phyloP scores from a whole-genome alignment of 2,888 invertebrate genomes.

The Vesta saturnalis region DNA sequence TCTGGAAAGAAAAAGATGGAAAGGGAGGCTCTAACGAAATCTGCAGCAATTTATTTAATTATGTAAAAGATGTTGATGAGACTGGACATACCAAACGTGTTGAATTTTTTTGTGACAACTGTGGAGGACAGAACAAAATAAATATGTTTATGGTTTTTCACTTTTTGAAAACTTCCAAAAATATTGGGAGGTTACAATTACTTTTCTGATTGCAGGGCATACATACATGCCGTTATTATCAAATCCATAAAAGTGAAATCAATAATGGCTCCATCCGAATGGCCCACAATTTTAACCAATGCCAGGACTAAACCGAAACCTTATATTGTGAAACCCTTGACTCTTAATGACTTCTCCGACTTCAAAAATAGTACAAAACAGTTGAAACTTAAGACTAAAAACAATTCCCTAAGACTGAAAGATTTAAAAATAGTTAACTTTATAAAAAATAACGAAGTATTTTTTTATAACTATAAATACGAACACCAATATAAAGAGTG shows the following conservation, averaged over 20 bases:
- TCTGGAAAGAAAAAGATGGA: conserved; percentile 40
- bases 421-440: background rate
- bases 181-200: too few relatives aligned
- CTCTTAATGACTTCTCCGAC: background rate
- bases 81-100: conserved; percentile 21
- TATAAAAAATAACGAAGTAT: background rate
- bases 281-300: background rate
- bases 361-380: background rate
- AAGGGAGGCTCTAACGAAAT: conserved; percentile 35
- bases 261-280: background rate
- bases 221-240: too few relatives aligned
- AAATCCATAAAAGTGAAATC: background rate
- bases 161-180: too few relatives aligned
- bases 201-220: too few relatives aligned
- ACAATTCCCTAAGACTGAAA: background rate
- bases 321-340: background rate
- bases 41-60: conserved; percentile 33
- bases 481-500: background rate
- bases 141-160: too few relatives aligned
- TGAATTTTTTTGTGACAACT: conserved; percentile 38
- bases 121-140: conserved; percentile 27
- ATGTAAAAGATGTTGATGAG: conserved; percentile 44
- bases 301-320: background rate
- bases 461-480: background rate
- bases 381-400: background rate